Percentiles rank a stretch among this genome's conserved stretches.
phyloP scores from a whole-genome alignment of 2,797 vertebrate species.

The Chaenodraco wilsoni region DNA sequence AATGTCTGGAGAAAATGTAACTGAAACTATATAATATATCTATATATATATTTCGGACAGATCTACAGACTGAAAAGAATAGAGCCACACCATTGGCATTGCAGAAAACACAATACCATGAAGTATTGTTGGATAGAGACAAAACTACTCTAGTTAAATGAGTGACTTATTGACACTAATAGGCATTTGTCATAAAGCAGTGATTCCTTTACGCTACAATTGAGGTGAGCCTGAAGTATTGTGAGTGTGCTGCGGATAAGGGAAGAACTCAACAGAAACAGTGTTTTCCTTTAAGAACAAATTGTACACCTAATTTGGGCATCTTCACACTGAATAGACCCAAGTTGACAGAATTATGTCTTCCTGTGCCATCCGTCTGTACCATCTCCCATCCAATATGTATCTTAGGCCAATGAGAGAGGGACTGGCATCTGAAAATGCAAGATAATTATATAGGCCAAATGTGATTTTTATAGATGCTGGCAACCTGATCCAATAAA shows the following conservation, averaged over 20 bases:
- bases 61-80: too few relatives aligned
- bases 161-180: not conserved
- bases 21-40: not conserved
- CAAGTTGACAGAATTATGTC: conserved; percentile 81
- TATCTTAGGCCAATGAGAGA: conserved; percentile 75
- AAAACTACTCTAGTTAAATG: not conserved
- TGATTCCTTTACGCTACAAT: conserved; percentile 2
- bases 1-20: not conserved
- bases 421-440: conserved; percentile 82
- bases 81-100: not conserved
- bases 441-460: conserved; percentile 85
- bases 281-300: conserved; percentile 69
- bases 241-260: conserved; percentile 29
- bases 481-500: conserved; percentile 85
- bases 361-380: conserved; percentile 77
- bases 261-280: conserved; percentile 36
- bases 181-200: not conserved
- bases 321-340: conserved; percentile 72
- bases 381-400: conserved; percentile 77
- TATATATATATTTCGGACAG: not conserved
- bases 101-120: not conserved
- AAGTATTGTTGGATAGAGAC: not conserved
- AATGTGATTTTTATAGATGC: conserved; percentile 85
- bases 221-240: conserved; percentile 2
- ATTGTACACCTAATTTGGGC: conserved; percentile 74